These are phyloP conservation scores for Lutjanus argentimaculatus DNA, from an alignment of 2,797 vertebrate genomes.

Conservation along the genomic window DNA sequence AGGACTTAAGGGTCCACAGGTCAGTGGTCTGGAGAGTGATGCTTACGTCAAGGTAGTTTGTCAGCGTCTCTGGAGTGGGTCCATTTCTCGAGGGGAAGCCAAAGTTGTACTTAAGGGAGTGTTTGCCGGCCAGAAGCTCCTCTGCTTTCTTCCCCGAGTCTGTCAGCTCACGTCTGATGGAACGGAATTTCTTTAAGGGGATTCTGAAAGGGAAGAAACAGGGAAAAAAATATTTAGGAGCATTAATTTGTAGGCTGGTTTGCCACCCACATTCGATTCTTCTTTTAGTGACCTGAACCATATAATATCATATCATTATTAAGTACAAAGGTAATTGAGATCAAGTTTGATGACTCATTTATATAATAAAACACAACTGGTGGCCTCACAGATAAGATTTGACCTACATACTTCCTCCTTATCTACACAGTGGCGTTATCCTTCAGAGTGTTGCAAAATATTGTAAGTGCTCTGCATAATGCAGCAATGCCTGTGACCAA, in stretches of 20 bases:
- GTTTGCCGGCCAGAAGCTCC: conserved; percentile 80
- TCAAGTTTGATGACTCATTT: not conserved
- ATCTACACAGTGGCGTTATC: not conserved
- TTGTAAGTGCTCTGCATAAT: fast-evolving
- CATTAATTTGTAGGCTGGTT: not conserved
- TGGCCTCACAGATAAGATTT: not conserved
- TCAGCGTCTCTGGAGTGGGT: conserved; percentile 92
- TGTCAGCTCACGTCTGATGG: conserved; percentile 89
- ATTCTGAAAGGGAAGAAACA: conserved; percentile 84
- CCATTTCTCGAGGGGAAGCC: conserved; percentile 76
- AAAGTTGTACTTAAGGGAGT: conserved; percentile 88
- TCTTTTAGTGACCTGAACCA: too few species aligned
- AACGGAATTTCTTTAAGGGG: conserved; percentile 93
- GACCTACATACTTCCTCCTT: conserved; percentile 6
- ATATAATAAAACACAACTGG: not conserved
- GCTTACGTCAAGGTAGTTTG: conserved; percentile 97
- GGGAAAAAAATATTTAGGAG: not conserved
- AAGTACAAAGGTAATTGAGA: not conserved
- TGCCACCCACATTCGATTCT: too few species aligned
- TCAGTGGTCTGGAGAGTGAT: not conserved
- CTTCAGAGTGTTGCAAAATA: not conserved
- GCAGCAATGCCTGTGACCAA: not conserved
- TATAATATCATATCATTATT: not conserved
- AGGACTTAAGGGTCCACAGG: conserved; percentile 23
- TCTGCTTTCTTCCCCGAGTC: conserved; percentile 85